Base-by-base conservation (phyloP, 2,888 invertebrate genomes). In the Congeria kusceri region DNA sequence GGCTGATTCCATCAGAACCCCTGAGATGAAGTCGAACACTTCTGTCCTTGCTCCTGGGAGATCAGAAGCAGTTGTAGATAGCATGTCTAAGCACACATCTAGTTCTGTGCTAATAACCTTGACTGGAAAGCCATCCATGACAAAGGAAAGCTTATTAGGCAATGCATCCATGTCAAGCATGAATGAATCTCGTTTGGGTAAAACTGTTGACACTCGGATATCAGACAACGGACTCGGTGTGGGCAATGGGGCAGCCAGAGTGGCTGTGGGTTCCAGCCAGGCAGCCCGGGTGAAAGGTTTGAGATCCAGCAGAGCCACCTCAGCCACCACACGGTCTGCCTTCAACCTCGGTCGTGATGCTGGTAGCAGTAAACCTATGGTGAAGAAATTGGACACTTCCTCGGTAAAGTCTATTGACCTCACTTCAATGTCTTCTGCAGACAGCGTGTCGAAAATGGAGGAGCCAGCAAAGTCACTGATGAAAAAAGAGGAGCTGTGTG, bases 201-300 rank as follows among this genome's bases (percentile, higher is more conserved):
- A 15, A 15, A 39, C 39, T 39, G 3, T 39, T 1, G 39, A 39
- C 39, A 13, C 39, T 5, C 9, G 39, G 39, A 15, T 39, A 15
- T 11, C 39, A 1, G 39, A 39, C 39, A 39, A 13, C 11, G 39
- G 39, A 1, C 39, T 11, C 15, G 39, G 39, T 13, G 39, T 11
- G 3, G 15, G 39, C 15, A 15, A 15, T 5, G 47, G 47, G 20
- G 27, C 27, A 25, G 25, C 25, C 9, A 46, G 49, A 18, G 18
- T 49, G 13, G 59, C 58, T 28, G 20, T 61, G 46, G 46, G 29
- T 3, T 23, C 69, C 32, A 44, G 39, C 28, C 32, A 69, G 29
- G 39, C 61, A 49, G 27, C 28, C 4, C 49, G 59, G 20, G 61
- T 61, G 47, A 47, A 28, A 49, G 20, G 61, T 47, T 9, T 49